phyloP scores from a whole-genome alignment of 2,797 vertebrate genomes.

The Apodemus agrarius region DNA sequence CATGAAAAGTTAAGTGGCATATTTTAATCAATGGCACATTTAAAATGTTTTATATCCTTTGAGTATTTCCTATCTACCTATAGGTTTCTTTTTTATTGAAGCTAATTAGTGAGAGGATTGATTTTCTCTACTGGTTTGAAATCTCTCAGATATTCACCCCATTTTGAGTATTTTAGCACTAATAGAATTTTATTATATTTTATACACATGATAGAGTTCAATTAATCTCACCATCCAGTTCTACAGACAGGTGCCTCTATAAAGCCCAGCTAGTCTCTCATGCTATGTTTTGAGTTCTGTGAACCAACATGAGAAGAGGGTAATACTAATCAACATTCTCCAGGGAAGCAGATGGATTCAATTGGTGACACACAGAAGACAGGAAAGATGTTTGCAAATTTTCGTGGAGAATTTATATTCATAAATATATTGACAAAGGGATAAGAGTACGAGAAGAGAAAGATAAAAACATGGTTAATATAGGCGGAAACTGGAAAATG shows the following conservation, averaged over 20 bases:
- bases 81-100: conserved; percentile 50
- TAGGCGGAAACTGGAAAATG: accelerated
- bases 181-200: conserved; percentile 63
- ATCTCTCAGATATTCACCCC: conserved; percentile 62
- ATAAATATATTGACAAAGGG: background rate
- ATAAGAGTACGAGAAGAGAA: background rate
- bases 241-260: background rate
- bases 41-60: background rate
- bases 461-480: background rate
- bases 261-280: conserved; percentile 19
- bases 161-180: conserved; percentile 59
- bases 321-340: background rate
- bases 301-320: background rate
- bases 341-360: background rate
- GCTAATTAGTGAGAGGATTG: conserved; percentile 73
- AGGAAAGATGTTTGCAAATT: too few species aligned
- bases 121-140: conserved; percentile 62
- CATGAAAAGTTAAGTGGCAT: background rate
- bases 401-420: background rate
- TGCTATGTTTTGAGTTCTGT: background rate
- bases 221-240: background rate
- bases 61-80: conserved; percentile 48
- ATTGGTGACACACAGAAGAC: too few species aligned
- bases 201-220: conserved; percentile 64
- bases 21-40: conserved; percentile 26